phyloP scores from a whole-genome alignment of 2,888 invertebrate genomes.

The Lithosia quadra region DNA sequence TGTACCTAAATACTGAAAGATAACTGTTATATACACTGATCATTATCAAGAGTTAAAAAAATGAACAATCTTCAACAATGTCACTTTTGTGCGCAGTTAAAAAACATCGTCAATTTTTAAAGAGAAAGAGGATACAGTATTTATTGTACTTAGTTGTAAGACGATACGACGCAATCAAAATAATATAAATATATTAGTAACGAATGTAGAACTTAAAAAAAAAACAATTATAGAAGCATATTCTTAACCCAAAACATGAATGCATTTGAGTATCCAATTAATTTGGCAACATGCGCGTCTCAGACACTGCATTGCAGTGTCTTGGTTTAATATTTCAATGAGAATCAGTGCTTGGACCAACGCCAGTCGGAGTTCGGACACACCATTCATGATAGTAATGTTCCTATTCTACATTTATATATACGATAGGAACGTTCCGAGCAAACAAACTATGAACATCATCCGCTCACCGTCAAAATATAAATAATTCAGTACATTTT shows the following conservation, averaged over 20 bases:
- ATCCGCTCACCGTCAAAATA: conserved; percentile 14
- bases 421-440: conserved; percentile 22
- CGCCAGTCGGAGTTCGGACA: conserved; percentile 69
- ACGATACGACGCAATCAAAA: not conserved
- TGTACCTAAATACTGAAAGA: too few relatives aligned
- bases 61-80: too few relatives aligned
- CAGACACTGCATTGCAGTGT: conserved; percentile 78
- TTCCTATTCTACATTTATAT: conserved; percentile 31
- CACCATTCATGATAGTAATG: conserved; percentile 56
- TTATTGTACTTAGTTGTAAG: not conserved
- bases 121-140: too few relatives aligned
- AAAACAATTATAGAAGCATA: not conserved
- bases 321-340: conserved; percentile 87
- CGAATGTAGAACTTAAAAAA: not conserved
- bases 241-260: not conserved
- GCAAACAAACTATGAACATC: conserved; percentile 37
- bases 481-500: conserved; percentile 8
- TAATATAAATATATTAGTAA: not conserved
- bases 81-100: too few relatives aligned
- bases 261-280: conserved; percentile 50
- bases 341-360: conserved; percentile 78
- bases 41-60: too few relatives aligned
- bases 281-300: conserved; percentile 70
- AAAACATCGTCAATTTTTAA: too few relatives aligned
- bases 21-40: too few relatives aligned